Evolutionary conservation across 2,113 vertebrate genomes (phyloP).

Genomic region (Marmota monax): DNA sequence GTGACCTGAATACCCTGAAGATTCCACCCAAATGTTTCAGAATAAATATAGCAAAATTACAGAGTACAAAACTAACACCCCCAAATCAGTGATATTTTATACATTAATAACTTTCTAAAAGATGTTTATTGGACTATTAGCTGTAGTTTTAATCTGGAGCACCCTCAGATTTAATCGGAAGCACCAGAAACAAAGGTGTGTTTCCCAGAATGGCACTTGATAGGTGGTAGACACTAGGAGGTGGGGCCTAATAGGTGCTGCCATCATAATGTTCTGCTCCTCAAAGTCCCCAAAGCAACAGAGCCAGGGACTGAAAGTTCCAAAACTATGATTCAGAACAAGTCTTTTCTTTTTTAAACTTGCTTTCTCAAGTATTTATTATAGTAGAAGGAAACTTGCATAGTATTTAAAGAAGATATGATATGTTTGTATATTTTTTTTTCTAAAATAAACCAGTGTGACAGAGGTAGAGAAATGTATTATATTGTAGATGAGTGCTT

Average conservation of each 20-base stretch:
- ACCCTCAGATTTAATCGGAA: too few species aligned
- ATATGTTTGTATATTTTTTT: background rate
- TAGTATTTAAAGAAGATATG: background rate
- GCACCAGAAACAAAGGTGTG: background rate
- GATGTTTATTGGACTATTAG: background rate
- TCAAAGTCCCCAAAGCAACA: background rate
- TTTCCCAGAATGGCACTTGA: background rate
- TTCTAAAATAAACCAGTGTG: background rate
- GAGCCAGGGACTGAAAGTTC: background rate
- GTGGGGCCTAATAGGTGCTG: too few species aligned
- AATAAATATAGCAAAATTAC: background rate
- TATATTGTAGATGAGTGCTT: background rate
- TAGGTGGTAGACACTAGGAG: background rate
- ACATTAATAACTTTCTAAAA: background rate
- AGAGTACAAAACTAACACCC: background rate
- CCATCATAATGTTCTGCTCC: background rate
- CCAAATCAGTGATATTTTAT: background rate
- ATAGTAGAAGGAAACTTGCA: background rate
- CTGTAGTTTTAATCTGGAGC: background rate
- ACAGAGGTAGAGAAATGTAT: background rate
- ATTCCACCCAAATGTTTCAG: background rate
- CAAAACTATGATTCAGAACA: background rate
- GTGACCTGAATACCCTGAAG: background rate
- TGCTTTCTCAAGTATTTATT: background rate
- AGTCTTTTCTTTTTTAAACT: background rate